Base-by-base conservation (phyloP, 37 sponge, comb jelly and placozoan species). In the Beroe ovata region DNA sequence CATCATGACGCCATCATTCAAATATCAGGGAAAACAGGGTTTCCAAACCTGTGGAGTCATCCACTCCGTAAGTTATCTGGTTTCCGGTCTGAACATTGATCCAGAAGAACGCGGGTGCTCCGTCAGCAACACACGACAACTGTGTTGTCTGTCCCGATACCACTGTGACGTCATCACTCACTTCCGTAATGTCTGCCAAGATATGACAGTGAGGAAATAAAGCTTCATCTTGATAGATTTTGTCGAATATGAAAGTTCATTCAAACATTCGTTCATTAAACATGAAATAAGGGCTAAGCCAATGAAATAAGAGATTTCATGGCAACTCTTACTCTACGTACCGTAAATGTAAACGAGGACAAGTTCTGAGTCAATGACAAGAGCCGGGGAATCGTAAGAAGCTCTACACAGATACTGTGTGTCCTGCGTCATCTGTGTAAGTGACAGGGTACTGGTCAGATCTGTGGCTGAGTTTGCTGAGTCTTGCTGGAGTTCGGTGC, bases 61-160 rank as follows among this genome's bases (percentile, higher is more conserved):
- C 33, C 16, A 66, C 30, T 4, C 34, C 34, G 8, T 26, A 34
- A 4, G 35, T 34, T 34, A 66, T 66, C 25, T 14, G 16, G 36
- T 34, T 8, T 2, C 69, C 69, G 34, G 35, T 34, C 33, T 66
- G 32, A 19, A 34, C 36, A 37, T 66, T 11, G 35, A 37, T 21
- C 84, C 84, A 77, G 47, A 35, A 42, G 84, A 77, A 42, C 28
- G 54, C 25, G 6, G 84, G 84, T n/a, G 19, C 28, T 40, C 38
- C 38, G 2, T 42, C 54, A 77, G 84, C 84, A 23, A 35, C 38
- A 77, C 84, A 77, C 0, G 84, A 32, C 22, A 77, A 1, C 18
- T 42, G 39, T 16, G 84, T 35, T 2, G 84, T 32, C 22, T 77
- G 84, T 14, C 84, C 84, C 11, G 84, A 39, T 0, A 77, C 84